Evolutionary conservation across 2,888 invertebrate genomes (phyloP).

Genomic region (Drosophila meridiana): DNA sequence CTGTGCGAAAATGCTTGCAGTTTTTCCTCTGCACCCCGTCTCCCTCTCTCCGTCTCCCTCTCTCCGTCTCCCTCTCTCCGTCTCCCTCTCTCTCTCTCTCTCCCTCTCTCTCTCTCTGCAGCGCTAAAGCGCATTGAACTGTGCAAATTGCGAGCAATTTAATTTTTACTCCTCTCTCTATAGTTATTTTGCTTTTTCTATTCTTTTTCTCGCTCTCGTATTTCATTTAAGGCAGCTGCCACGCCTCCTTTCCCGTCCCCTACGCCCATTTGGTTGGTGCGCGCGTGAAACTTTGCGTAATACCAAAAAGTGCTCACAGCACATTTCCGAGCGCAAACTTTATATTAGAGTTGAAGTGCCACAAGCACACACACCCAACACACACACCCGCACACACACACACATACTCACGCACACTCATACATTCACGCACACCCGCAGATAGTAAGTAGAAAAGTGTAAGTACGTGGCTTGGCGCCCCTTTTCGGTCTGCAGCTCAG

Average conservation of each 20-base stretch:
- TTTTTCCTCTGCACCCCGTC: not conserved
- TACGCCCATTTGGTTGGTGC: conserved; percentile 14
- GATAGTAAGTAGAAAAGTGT: conserved; percentile 67
- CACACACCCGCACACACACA: conserved; percentile 6
- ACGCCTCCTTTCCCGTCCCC: conserved; percentile 6
- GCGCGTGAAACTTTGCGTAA: conserved; percentile 73
- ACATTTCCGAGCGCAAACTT: conserved; percentile 77
- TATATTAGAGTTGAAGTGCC: conserved; percentile 79
- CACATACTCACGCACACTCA: conserved; percentile 7
- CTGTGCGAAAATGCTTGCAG: conserved; percentile 70
- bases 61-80: not conserved
- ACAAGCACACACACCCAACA: conserved; percentile 53
- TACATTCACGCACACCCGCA: conserved; percentile 21
- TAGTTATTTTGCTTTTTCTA: conserved; percentile 18
- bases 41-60: accelerated
- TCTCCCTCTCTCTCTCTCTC: not conserved
- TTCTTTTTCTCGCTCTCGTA: conserved; percentile 25
- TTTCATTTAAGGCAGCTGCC: conserved; percentile 58
- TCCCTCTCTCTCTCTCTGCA: not conserved
- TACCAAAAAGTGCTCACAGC: conserved; percentile 78
- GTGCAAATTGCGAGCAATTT: conserved; percentile 81
- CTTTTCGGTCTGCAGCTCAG: conserved; percentile 25
- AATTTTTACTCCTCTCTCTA: conserved; percentile 60
- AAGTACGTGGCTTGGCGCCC: conserved; percentile 63
- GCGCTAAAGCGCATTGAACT: conserved; percentile 79